Conservation (phyloP, 2,113 vertebrate genomes). For the Poeciliopsis prolifica region DNA sequence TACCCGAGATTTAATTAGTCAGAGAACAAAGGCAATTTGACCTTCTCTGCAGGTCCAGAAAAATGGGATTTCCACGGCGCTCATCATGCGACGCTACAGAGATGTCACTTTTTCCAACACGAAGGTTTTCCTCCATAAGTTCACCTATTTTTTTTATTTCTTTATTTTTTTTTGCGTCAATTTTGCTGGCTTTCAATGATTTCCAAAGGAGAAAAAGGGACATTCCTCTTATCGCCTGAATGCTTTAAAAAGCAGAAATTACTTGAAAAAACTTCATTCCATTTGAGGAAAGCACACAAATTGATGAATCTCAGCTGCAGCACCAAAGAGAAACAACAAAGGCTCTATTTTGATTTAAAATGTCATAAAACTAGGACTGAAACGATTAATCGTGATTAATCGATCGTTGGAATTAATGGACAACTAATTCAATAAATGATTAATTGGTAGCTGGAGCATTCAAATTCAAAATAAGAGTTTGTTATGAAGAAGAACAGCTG, state of each 20-base stretch:
- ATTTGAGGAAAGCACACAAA: slow-evolving; percentile 57
- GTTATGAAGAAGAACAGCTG: slow-evolving; percentile 42
- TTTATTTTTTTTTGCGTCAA: slow-evolving; percentile 3
- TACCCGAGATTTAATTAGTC: slow-evolving; percentile 69
- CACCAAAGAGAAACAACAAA: too few relatives aligned
- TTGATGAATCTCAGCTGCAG: too few relatives aligned
- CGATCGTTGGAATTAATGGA: too few relatives aligned
- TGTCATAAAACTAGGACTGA: too few relatives aligned
- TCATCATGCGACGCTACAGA: slow-evolving; percentile 19
- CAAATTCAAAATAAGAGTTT: background rate
- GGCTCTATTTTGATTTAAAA: too few relatives aligned
- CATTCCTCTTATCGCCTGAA: slow-evolving; percentile 32
- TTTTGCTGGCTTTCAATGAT: slow-evolving; percentile 5
- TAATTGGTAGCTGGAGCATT: too few relatives aligned
- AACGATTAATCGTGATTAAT: too few relatives aligned
- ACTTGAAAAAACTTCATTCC: slow-evolving; percentile 64
- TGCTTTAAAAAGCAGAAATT: slow-evolving; percentile 70
- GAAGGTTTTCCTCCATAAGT: background rate
- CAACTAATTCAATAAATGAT: too few relatives aligned
- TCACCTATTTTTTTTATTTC: too few relatives aligned
- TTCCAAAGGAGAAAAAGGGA: slow-evolving; percentile 1
- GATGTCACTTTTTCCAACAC: slow-evolving; percentile 6
- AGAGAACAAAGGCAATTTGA: slow-evolving; percentile 65
- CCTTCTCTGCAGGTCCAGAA: slow-evolving; percentile 44
- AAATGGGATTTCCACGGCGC: background rate